Evolutionary conservation across 2,113 vertebrate genomes (phyloP), one percentile per base, ranked within the genome.

Genomic region (Psilopogon haemacephalus): DNA sequence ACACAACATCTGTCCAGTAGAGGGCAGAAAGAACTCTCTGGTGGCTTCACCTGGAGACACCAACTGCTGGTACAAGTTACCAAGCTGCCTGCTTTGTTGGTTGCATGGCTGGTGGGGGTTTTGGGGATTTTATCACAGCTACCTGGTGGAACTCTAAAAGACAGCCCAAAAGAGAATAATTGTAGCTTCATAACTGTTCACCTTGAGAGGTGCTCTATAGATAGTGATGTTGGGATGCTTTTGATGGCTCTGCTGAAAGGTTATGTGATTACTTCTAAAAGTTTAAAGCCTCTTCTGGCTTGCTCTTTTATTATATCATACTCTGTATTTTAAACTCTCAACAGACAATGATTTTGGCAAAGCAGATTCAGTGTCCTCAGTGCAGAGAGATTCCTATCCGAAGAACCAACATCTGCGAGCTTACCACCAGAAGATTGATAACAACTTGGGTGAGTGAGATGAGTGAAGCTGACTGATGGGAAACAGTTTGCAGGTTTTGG

Each of bases 401-500:
- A 98, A 97, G 96, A 99, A 99, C 85, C 96, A 92, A 27, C 96
- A 98, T 26, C 98, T 99, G 30, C 97, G 63, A 71, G 94, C 98
- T 71, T 99, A 98, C 91, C 99, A 99, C 90, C 97, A 98, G 86
- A 98, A 98, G 91, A 98, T 99, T 12, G 99, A 99, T 97, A 98
- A 78, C 37, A 99, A 99, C 92, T 97, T 99, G 63, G 99, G 99
- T 99, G 96, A 97, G 96, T 84, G 32, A 63, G 11, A 44, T 89
- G 79, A 60, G 28, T 56, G 55, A 83, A 64, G 20, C 37, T 89
- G 24, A 73, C 58, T 40, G 40, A 59, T n/a, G 44, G 73, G 17
- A 44, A 37, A 9, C 8, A 55, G 1, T 8, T 65, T 71, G 27
- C 21, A 69, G 3, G 9, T 88, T 81, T 77, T 56, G 15, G 8